These are phyloP conservation scores for Drosophila jambulina DNA, from an alignment of 1,140 invertebrate species.

Conservation along the genomic window DNA sequence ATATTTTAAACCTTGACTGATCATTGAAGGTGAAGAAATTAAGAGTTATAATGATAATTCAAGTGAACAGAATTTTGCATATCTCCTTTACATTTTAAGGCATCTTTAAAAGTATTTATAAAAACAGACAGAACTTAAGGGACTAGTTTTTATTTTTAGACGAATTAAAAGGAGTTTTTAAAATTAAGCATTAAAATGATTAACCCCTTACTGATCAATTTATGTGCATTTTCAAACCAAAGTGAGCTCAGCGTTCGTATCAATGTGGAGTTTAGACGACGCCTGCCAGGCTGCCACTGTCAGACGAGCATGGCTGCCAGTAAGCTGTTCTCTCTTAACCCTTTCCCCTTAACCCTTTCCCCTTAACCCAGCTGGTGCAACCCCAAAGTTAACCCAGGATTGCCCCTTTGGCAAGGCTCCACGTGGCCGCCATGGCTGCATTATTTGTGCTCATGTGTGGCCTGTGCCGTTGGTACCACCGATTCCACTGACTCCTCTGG, in stretches of 20 bases:
- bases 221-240: background rate
- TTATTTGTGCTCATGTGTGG: constrained; percentile 76
- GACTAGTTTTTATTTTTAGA: too few relatives aligned
- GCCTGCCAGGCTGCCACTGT: constrained; percentile 68
- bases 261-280: constrained; percentile 54
- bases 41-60: too few relatives aligned
- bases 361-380: constrained; percentile 4
- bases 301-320: constrained; percentile 62
- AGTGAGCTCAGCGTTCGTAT: constrained; percentile 10
- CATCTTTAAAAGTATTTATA: background rate
- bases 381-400: constrained; percentile 32
- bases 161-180: too few relatives aligned
- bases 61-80: too few relatives aligned
- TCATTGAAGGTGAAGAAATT: too few relatives aligned
- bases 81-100: background rate
- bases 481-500: constrained; percentile 11
- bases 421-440: constrained; percentile 62
- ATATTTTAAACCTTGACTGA: too few relatives aligned
- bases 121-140: background rate
- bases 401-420: constrained; percentile 70
- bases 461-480: constrained; percentile 31
- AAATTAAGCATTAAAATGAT: background rate
- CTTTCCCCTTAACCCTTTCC: constrained; percentile 11
- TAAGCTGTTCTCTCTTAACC: background rate
- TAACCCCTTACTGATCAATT: background rate